Conservation (phyloP, 2,797 vertebrate genomes). For the Naso thynnoides region DNA sequence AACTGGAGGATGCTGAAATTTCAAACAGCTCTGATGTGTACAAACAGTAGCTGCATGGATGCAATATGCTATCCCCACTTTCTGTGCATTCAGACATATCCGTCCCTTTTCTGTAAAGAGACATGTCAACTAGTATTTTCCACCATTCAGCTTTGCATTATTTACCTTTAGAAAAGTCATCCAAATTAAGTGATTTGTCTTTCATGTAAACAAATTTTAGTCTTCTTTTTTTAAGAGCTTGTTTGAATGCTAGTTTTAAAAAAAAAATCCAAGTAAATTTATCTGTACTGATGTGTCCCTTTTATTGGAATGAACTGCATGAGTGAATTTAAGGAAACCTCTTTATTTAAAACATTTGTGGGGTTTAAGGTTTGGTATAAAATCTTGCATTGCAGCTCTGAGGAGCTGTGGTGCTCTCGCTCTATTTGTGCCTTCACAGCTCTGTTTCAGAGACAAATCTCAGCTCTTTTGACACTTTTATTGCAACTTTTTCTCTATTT, state of each 20-base stretch:
- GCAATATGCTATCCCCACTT: too few relatives aligned
- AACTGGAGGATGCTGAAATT: background rate
- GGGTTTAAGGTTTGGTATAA: background rate
- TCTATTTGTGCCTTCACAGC: background rate
- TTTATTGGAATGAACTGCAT: background rate
- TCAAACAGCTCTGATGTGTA: background rate
- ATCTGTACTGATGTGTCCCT: background rate
- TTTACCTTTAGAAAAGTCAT: background rate
- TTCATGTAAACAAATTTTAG: background rate
- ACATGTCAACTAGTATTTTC: background rate
- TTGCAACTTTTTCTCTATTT: background rate
- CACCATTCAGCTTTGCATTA: background rate
- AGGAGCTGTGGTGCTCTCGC: background rate
- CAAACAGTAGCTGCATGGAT: background rate
- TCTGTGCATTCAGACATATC: background rate
- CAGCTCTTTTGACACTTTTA: background rate
- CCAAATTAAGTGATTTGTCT: background rate
- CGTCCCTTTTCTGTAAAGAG: background rate
- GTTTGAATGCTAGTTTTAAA: background rate
- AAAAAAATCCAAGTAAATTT: background rate
- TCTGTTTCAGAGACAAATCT: slow-evolving; percentile 6
- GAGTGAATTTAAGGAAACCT: background rate
- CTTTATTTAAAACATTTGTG: background rate
- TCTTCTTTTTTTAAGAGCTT: too few relatives aligned
- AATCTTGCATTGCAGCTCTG: background rate